Percentiles rank a stretch among this genome's conserved stretches.
Evolutionary conservation across 2,113 vertebrate species (phyloP).

Genomic region (Chascanopsetta lugubris): DNA sequence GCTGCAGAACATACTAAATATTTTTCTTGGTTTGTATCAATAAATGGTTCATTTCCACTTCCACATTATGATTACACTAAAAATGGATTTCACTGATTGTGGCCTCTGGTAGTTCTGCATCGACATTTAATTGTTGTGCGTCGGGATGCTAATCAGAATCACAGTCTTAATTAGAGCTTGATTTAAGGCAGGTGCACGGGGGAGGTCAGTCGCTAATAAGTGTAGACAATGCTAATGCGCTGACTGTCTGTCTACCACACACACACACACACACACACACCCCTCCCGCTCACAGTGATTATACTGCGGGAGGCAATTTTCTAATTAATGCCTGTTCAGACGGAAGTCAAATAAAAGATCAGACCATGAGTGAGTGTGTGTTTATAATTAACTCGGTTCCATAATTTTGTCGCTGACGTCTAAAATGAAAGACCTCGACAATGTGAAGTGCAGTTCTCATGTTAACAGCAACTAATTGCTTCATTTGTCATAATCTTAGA

Average conservation of each 20-base stretch:
- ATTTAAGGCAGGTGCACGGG: constrained; percentile 50
- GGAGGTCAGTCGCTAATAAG: constrained; percentile 42
- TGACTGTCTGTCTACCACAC: constrained; percentile 18
- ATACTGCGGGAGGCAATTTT: constrained; percentile 13
- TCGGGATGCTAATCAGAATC: constrained; percentile 37
- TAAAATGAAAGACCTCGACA: neutral
- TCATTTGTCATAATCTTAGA: no score
- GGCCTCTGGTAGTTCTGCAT: neutral
- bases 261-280: no score
- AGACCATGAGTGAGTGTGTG: neutral
- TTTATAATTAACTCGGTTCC: neutral
- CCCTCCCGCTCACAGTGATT: constrained; percentile 30
- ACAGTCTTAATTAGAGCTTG: constrained; percentile 32
- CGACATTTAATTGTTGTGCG: constrained; percentile 3
- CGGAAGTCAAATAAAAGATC: constrained; percentile 15
- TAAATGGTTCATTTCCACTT: neutral
- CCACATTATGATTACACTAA: neutral
- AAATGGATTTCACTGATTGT: neutral
- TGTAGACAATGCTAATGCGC: constrained; percentile 32
- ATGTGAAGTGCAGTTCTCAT: neutral
- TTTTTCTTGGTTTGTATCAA: neutral
- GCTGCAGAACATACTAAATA: neutral
- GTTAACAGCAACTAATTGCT: neutral
- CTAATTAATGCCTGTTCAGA: constrained; percentile 20
- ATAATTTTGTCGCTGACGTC: neutral